Evolutionary conservation across 2,113 vertebrate genomes (phyloP).

Genomic region (Chauna torquata): DNA sequence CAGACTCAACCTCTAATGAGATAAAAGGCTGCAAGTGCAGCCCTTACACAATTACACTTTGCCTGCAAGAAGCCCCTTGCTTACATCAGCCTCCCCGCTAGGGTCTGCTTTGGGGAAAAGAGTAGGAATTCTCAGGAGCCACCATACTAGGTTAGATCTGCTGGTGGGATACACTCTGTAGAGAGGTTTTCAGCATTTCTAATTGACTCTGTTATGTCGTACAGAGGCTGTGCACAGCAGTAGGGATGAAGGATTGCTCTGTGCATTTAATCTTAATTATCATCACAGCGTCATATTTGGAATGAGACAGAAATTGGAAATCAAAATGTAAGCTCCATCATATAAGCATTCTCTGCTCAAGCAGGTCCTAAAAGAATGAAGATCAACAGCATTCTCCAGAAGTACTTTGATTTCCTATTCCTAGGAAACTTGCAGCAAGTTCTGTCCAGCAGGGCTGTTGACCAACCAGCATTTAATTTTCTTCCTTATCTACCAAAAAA

Average conservation of each 20-base stretch:
- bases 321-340: neutral
- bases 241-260: rapidly evolving
- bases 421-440: neutral
- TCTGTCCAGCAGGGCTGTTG: neutral
- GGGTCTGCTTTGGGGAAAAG: neutral
- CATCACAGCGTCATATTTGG: neutral
- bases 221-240: neutral
- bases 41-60: neutral
- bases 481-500: neutral
- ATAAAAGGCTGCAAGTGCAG: neutral
- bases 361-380: neutral
- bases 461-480: neutral
- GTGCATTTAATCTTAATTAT: neutral
- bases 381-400: neutral
- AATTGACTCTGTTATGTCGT: neutral
- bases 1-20: neutral
- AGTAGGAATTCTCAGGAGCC: neutral
- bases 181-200: neutral
- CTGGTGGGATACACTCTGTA: rapidly evolving
- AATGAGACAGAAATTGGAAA: neutral
- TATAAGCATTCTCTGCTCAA: neutral
- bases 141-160: neutral
- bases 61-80: neutral
- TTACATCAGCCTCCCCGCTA: neutral
- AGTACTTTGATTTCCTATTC: neutral